Evolutionary conservation across 1,140 invertebrate genomes (phyloP).

Genomic region (Neuroterus valhalla): DNA sequence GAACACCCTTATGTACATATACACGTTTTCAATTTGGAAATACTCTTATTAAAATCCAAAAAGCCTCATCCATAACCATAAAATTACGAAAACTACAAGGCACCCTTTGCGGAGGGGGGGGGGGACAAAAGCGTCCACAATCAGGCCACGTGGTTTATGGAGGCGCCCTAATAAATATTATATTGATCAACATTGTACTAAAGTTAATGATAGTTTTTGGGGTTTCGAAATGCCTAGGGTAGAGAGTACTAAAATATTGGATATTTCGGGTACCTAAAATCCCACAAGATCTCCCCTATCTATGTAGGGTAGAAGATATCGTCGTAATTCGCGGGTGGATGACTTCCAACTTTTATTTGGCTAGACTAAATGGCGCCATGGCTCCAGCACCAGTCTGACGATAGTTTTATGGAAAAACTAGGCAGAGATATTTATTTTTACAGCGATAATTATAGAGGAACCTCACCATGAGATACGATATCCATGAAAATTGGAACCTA

Average conservation of each 20-base stretch:
- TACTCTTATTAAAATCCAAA: too few relatives aligned
- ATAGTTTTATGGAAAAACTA: slow-evolving; percentile 28
- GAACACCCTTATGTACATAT: too few relatives aligned
- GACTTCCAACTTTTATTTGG: slow-evolving; percentile 59
- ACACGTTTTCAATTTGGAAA: too few relatives aligned
- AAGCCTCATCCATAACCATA: too few relatives aligned
- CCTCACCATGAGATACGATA: slow-evolving; percentile 32
- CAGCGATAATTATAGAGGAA: not conserved
- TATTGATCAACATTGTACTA: too few relatives aligned
- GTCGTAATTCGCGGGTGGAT: slow-evolving; percentile 24
- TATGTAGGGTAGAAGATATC: too few relatives aligned
- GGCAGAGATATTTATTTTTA: slow-evolving; percentile 16
- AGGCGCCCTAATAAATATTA: too few relatives aligned
- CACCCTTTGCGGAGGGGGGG: too few relatives aligned
- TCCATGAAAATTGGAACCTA: not conserved
- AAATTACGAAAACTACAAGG: too few relatives aligned
- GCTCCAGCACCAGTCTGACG: slow-evolving; percentile 49
- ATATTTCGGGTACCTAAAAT: not conserved
- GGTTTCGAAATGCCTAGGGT: not conserved
- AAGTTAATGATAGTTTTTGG: too few relatives aligned
- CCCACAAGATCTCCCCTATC: not conserved
- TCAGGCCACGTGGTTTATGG: too few relatives aligned
- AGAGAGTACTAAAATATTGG: not conserved
- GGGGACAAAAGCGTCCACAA: too few relatives aligned
- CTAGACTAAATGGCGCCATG: slow-evolving; percentile 55